Evolutionary conservation across 2,797 vertebrate genomes (phyloP), one percentile per base, ranked within the genome.

Genomic region (Psittacula echo): DNA sequence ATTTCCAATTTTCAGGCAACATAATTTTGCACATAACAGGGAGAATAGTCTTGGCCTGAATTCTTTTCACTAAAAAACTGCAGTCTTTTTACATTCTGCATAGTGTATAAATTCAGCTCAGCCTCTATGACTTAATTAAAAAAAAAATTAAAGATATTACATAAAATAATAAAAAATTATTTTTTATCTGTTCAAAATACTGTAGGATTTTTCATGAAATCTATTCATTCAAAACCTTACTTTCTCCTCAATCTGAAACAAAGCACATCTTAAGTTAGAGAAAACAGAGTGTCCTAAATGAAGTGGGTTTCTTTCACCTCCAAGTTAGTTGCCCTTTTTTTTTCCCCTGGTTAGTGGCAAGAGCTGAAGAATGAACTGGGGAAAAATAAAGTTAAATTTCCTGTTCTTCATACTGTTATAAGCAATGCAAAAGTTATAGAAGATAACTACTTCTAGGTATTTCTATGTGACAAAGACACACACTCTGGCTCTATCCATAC

Each of bases 171-270:
- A 56, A 42, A 17, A 16, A 20, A 32, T 47, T 67, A 1, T 11
- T 72, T 77, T 85, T 71, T 8, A 45, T 1, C 44, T 62, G 12
- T 53, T 85, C 6, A 48, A 78, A 85, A 48, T 66, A 10, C 3
- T 21, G 3, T 20, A 12, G 1, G 0, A 0, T 22, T 61, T 86
- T 73, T 61, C 3, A n/a, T 29, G 23, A 58, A 65, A 34, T 22
- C 13, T 4, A 2, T 53, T 66, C 11, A 26, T 58, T 66, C 11
- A 71, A 73, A 81, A 39, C 3, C 5, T 65, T 62, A 14, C 2
- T 44, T 88, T 32, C 68, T 61, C 11, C 10, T 82, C 39, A 29
- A 1, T 39, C 29, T 75, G 39, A 79, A 85, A 41, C 5, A 71
- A 71, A 53, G 1, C 7, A 34, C 3, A 9, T 39, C 67, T 81